A percentile compares a stretch with the other conserved stretches of the same genome.
Evolutionary conservation across 1,140 invertebrate species (phyloP).

Genomic region (Temnothorax nylanderi): DNA sequence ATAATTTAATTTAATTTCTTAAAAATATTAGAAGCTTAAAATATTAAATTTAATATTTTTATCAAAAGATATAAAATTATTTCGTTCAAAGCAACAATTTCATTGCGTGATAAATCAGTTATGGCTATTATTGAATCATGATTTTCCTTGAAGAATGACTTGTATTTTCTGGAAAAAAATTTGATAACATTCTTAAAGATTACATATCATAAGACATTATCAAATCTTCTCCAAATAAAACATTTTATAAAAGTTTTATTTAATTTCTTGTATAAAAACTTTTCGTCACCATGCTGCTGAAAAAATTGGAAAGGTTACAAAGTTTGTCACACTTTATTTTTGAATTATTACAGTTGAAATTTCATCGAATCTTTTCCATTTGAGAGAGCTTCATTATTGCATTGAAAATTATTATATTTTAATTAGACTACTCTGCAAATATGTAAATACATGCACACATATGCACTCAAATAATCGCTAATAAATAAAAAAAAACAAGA

Average conservation of each 20-base stretch:
- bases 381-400: background rate
- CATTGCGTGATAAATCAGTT: background rate
- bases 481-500: background rate
- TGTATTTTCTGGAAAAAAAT: background rate
- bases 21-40: background rate
- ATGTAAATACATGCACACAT: background rate
- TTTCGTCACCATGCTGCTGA: background rate
- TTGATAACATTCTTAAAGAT: conserved; percentile 28
- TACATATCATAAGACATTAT: background rate
- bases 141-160: conserved; percentile 7
- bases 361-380: background rate
- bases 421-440: background rate
- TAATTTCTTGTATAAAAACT: background rate
- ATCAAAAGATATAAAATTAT: background rate
- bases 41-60: background rate
- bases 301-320: background rate
- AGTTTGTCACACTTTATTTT: background rate
- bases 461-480: background rate
- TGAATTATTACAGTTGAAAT: background rate
- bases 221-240: background rate
- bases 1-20: background rate
- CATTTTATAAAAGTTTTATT: background rate
- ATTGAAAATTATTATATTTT: background rate
- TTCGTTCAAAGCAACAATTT: background rate
- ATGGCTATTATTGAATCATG: background rate